These are phyloP conservation scores for Laspeyria flexula DNA, from an alignment of 2,888 invertebrate genomes.

Conservation along the genomic window DNA sequence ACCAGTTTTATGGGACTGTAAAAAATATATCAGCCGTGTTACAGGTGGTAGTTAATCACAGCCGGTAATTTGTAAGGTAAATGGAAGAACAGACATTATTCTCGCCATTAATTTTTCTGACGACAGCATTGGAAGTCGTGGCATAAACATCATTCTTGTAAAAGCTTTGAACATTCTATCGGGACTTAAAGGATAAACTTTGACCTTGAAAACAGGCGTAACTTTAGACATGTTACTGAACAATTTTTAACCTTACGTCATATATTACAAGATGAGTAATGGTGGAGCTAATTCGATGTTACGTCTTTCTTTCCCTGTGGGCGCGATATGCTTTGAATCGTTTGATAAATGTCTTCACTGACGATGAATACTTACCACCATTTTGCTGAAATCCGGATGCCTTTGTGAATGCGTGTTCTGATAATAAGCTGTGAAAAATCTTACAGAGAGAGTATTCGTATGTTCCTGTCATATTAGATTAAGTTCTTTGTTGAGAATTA, in stretches of 20 bases:
- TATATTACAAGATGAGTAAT: too few relatives aligned
- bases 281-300: too few relatives aligned
- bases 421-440: slow-evolving; percentile 35
- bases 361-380: slow-evolving; percentile 42
- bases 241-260: too few relatives aligned
- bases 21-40: slow-evolving; percentile 54
- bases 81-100: slow-evolving; percentile 58
- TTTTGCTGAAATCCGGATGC: slow-evolving; percentile 40
- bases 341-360: slow-evolving; percentile 63
- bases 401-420: slow-evolving; percentile 36
- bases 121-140: slow-evolving; percentile 64
- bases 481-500: slow-evolving; percentile 4
- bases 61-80: slow-evolving; percentile 60
- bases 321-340: slow-evolving; percentile 58
- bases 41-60: slow-evolving; percentile 52
- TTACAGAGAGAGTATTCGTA: neutral
- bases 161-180: slow-evolving; percentile 53
- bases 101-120: slow-evolving; percentile 68
- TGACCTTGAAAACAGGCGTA: too few relatives aligned
- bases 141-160: slow-evolving; percentile 63
- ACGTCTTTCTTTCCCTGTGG: too few relatives aligned
- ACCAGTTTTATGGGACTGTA: slow-evolving; percentile 50
- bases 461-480: slow-evolving; percentile 8
- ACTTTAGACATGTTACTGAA: too few relatives aligned
- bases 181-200: slow-evolving; percentile 65